Evolutionary conservation across 2,888 invertebrate genomes (phyloP).

Genomic region (Yponomeuta cagnagella): DNA sequence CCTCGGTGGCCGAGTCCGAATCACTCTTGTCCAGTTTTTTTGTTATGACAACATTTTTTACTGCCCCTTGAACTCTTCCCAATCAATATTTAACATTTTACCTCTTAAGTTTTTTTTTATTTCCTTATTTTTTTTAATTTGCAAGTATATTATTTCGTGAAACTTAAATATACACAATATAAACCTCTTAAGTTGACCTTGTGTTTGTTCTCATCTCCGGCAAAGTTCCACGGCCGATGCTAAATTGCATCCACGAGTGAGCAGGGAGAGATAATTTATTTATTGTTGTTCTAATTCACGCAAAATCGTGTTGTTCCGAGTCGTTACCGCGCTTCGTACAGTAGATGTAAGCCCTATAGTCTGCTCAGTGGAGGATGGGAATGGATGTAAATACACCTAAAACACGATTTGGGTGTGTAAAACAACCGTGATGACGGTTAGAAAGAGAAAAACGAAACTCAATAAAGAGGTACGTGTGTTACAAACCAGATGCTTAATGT

Average conservation of each 20-base stretch:
- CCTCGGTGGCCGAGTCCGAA: no score
- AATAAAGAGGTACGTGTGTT: no score
- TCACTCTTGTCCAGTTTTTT: no score
- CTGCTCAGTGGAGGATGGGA: neutral
- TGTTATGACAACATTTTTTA: no score
- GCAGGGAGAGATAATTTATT: slow-evolving; percentile 40
- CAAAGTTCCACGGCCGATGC: slow-evolving; percentile 21
- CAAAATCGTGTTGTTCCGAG: slow-evolving; percentile 45
- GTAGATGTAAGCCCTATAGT: slow-evolving; percentile 9
- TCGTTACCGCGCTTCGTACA: slow-evolving; percentile 32
- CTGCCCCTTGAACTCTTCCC: no score
- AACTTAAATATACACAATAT: neutral
- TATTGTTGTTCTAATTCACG: slow-evolving; percentile 56
- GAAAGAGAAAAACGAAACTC: no score
- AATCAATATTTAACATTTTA: no score
- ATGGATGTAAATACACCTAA: neutral
- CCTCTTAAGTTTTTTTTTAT: neutral
- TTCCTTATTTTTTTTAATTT: no score
- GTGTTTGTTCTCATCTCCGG: slow-evolving; percentile 15
- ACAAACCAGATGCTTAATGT: no score
- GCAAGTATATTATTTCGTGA: no score
- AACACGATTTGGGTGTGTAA: neutral
- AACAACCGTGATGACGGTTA: no score
- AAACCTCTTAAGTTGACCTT: neutral
- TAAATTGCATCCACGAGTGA: slow-evolving; percentile 27